Evolutionary conservation across 2,888 invertebrate genomes (phyloP).

Genomic region (Syrista parreyssii): DNA sequence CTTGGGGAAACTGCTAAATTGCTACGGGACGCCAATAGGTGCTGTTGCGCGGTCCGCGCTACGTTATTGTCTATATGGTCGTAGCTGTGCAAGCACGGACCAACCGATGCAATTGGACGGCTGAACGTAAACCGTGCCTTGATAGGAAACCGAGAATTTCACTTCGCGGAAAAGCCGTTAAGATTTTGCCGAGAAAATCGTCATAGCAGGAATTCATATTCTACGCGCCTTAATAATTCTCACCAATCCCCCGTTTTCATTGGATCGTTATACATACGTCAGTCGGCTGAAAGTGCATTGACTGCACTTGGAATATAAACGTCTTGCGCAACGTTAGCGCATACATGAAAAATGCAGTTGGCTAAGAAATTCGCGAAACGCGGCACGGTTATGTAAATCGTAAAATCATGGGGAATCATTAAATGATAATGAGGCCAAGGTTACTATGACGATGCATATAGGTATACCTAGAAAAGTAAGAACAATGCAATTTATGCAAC

Average conservation of each 20-base stretch:
- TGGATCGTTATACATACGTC: neutral
- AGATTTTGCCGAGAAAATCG: neutral
- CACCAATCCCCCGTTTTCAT: neutral
- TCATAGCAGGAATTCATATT: neutral
- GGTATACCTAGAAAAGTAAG: constrained; percentile 15
- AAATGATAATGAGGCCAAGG: constrained; percentile 60
- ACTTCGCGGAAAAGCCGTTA: neutral
- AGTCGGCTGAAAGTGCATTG: neutral
- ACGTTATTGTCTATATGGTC: neutral
- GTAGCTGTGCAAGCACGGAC: constrained; percentile 11
- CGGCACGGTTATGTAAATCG: neutral
- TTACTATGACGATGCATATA: constrained; percentile 39
- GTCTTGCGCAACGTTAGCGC: neutral
- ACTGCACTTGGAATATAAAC: neutral
- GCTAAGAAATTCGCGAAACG: neutral
- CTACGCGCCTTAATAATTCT: neutral
- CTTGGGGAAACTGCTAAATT: constrained; percentile 1
- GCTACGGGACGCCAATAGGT: neutral
- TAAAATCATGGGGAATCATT: constrained; percentile 36
- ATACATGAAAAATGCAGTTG: neutral
- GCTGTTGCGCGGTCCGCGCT: constrained; percentile 29
- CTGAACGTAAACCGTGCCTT: constrained; percentile 35
- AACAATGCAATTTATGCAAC: constrained; percentile 44
- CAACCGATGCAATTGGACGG: constrained; percentile 39
- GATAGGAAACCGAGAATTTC: constrained; percentile 6